Evolutionary conservation across 2,113 vertebrate species (phyloP), one percentile per base, ranked within the genome.

Genomic region (Forbesichthys papilliferus): DNA sequence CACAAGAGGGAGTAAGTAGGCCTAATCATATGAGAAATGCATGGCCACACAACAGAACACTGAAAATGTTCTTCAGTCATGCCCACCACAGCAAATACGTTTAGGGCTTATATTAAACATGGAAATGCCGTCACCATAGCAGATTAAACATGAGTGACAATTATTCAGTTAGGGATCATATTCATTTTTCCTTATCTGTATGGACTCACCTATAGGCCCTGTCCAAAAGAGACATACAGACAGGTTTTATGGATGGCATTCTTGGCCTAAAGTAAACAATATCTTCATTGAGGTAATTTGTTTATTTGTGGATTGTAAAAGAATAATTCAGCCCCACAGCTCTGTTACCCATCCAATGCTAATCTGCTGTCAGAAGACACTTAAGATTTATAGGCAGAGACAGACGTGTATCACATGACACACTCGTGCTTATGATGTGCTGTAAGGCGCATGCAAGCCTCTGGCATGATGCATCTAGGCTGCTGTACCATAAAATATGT

Each of bases 1-100:
- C 64, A 66, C 64, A 46, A 66, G 64, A 55, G 27, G 64, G 64
- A 66, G 52, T 36, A 55, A 54, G 27, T 33, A 34, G 16, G 27
- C 27, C 2, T 27, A 27, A 27, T 27, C 27, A 46, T n/a, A 47
- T 3, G 49, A 36, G 14, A 55, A 12, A 11, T 3, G n/a, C 55
- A 42, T 42, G 36, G 4, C 4, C 36, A 42, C 27, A 27, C 27
- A 42, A 42, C 36, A 42, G 5, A 42, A 42, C 36, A 5, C 36
- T 42, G 4, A 42, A 8, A 5, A 42, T 42, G 36, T 42, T 42
- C 0, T 42, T 42, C 36, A 42, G 36, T 6, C 5, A 42, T 5
- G 36, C 36, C 36, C 7, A 42, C 36, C 5, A 42, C 5, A 42
- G 36, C 4, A 42, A 42, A 42, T 42, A 42, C 27, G 27, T 3